A percentile compares a stretch with the other conserved stretches of the same genome.
phyloP scores from a whole-genome alignment of 2,888 invertebrate species.

The Andricus curvator region DNA sequence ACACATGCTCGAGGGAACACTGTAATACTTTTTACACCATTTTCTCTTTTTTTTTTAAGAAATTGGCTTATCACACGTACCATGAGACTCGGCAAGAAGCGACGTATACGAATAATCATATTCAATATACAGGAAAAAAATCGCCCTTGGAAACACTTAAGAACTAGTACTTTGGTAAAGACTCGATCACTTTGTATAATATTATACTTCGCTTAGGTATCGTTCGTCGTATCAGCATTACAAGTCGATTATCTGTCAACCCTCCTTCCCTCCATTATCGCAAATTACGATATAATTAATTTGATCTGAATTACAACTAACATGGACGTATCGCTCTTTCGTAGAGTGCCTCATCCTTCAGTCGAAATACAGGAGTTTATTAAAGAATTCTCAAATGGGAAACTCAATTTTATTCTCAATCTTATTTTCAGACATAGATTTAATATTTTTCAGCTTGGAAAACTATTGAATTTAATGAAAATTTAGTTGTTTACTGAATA shows the following conservation, averaged over 20 bases:
- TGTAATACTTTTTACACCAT: conserved; percentile 1
- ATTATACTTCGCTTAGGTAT: conserved; percentile 58
- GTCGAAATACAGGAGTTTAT: not conserved
- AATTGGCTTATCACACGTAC: conserved; percentile 21
- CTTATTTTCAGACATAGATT: not conserved
- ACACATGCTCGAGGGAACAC: conserved; percentile 22
- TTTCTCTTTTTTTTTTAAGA: not conserved
- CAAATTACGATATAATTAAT: conserved; percentile 61
- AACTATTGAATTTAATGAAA: not conserved
- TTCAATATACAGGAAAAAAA: conserved; percentile 5
- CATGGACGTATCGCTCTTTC: conserved; percentile 70
- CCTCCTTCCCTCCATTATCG: conserved; percentile 9
- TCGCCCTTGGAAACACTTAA: conserved; percentile 60
- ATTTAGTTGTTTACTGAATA: not conserved
- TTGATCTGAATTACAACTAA: conserved; percentile 64
- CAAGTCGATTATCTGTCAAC: conserved; percentile 12
- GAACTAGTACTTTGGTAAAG: conserved; percentile 74
- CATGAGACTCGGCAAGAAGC: conserved; percentile 17
- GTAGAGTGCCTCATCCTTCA: conserved; percentile 51
- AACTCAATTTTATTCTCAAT: not conserved
- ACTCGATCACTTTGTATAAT: conserved; percentile 56
- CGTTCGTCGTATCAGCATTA: conserved; percentile 48
- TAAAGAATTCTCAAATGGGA: not conserved
- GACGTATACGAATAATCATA: conserved; percentile 27
- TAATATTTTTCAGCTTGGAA: not conserved